Evolutionary conservation across 2,888 invertebrate species (phyloP).

Genomic region (Bembecia ichneumoniformis): DNA sequence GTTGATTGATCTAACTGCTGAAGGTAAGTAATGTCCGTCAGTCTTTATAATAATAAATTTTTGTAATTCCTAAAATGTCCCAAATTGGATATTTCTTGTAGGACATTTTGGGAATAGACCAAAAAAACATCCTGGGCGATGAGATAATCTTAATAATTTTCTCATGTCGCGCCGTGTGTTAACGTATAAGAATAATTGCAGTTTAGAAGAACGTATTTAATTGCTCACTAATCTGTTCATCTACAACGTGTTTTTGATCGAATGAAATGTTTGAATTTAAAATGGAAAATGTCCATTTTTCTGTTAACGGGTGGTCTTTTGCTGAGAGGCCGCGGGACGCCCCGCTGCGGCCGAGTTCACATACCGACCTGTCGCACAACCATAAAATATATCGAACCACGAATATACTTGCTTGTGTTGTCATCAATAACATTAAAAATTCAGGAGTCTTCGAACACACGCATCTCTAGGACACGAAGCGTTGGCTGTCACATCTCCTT

Average conservation of each 20-base stretch:
- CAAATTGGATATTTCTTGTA: too few species aligned
- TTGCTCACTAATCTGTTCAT: conserved; percentile 19
- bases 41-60: too few species aligned
- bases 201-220: conserved; percentile 15
- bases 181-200: neutral
- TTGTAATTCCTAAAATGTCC: too few species aligned
- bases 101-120: too few species aligned
- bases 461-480: neutral
- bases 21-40: too few species aligned
- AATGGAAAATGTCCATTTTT: neutral
- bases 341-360: conserved; percentile 38
- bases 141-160: too few species aligned
- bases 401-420: conserved; percentile 14
- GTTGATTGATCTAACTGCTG: too few species aligned
- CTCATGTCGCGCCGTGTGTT: neutral
- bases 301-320: conserved; percentile 39
- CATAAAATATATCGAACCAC: conserved; percentile 28
- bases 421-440: conserved; percentile 15
- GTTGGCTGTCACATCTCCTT: too few species aligned
- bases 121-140: too few species aligned
- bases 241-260: conserved; percentile 7
- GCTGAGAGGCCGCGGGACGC: conserved; percentile 28
- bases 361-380: conserved; percentile 32
- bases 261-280: neutral
- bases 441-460: neutral